These are phyloP conservation scores for Gambusia yucatana DNA, from an alignment of 2,797 vertebrate genomes.

Conservation along the genomic window DNA sequence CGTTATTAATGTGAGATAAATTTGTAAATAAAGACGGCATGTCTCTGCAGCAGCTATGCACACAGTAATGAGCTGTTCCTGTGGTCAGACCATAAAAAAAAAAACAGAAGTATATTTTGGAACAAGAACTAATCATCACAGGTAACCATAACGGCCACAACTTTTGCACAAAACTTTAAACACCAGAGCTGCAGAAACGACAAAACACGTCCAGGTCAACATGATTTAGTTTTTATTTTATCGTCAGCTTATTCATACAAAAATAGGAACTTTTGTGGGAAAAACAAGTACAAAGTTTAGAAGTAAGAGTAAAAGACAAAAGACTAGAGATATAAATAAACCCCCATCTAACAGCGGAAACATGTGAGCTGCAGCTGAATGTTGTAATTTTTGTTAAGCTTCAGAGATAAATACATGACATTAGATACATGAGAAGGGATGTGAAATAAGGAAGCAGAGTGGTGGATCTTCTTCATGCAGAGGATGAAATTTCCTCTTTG, in stretches of 20 bases:
- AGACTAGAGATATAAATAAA: slow-evolving; percentile 57
- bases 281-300: slow-evolving; percentile 23
- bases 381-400: slow-evolving; percentile 9
- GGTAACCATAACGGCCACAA: slow-evolving; percentile 3
- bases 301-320: slow-evolving; percentile 17
- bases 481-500: slow-evolving; percentile 67
- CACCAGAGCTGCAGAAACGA: not conserved
- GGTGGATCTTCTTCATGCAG: slow-evolving; percentile 49
- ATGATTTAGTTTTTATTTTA: slow-evolving; percentile 45
- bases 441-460: slow-evolving; percentile 11
- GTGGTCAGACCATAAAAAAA: slow-evolving; percentile 33
- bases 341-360: slow-evolving; percentile 8
- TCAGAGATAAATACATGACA: slow-evolving; percentile 14
- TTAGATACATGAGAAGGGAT: slow-evolving; percentile 20
- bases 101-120: slow-evolving; percentile 45
- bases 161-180: not conserved
- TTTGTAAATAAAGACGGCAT: not conserved
- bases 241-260: slow-evolving; percentile 44
- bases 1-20: not conserved
- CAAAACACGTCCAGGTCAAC: not conserved
- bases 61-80: slow-evolving; percentile 10
- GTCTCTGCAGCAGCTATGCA: not conserved
- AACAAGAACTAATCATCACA: slow-evolving; percentile 39
- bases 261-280: slow-evolving; percentile 41
- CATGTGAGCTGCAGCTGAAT: slow-evolving; percentile 19